Evolutionary conservation across 2,888 invertebrate species (phyloP).

Genomic region (Sepiola atlantica): DNA sequence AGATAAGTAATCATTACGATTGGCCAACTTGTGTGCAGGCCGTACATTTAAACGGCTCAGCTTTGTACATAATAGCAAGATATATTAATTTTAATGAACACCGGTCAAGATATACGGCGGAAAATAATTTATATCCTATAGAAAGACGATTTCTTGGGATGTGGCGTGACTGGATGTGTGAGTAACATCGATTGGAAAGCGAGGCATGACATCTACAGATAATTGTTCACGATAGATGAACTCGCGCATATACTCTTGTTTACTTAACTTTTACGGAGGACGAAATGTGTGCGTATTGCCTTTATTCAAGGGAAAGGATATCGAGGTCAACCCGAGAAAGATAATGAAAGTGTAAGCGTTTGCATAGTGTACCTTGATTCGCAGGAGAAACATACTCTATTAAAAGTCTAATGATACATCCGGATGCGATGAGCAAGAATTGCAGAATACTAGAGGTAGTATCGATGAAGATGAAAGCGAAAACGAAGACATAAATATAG

Average conservation of each 20-base stretch:
- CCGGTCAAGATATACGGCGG: background rate
- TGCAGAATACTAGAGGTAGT: no score
- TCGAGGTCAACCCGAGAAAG: no score
- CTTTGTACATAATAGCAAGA: background rate
- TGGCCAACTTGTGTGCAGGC: background rate
- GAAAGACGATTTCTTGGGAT: background rate
- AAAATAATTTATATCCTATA: background rate
- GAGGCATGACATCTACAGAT: background rate
- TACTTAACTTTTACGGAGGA: background rate
- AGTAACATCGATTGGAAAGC: background rate
- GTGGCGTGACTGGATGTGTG: background rate
- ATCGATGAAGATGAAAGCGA: background rate
- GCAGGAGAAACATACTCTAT: no score
- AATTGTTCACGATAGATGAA: background rate
- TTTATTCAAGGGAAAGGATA: no score
- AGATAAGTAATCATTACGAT: background rate
- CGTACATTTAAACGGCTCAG: background rate
- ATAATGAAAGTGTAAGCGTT: no score
- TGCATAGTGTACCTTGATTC: no score
- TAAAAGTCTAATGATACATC: no score
- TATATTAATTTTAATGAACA: constrained; percentile 13
- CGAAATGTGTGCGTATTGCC: no score
- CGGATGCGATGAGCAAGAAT: no score
- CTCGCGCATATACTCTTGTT: background rate
- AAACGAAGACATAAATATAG: no score